Conservation (phyloP, 2,113 vertebrate species). For the Haplochromis burtoni region DNA sequence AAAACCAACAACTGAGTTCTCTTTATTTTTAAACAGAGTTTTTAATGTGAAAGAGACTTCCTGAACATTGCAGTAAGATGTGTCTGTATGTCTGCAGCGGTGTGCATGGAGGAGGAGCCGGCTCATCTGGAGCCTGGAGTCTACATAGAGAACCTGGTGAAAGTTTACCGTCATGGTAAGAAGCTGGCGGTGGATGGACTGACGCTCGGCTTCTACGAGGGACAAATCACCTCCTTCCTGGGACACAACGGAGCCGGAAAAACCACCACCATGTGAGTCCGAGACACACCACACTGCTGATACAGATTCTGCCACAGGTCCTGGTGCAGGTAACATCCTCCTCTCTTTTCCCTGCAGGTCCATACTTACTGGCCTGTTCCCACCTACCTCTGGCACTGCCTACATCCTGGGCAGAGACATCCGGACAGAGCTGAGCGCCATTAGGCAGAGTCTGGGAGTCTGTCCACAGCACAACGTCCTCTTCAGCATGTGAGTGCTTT, state of each 20-base stretch:
- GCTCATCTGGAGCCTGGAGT: conserved; percentile 85
- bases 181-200: conserved; percentile 93
- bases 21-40: background rate
- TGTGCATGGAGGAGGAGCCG: conserved; percentile 91
- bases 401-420: conserved; percentile 95
- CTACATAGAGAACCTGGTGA: conserved; percentile 91
- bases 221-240: conserved; percentile 95
- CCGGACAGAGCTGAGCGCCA: conserved; percentile 81
- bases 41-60: background rate
- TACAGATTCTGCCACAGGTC: background rate
- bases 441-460: conserved; percentile 89
- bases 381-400: conserved; percentile 92
- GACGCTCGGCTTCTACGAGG: conserved; percentile 92
- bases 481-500: conserved; percentile 86
- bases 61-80: background rate
- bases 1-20: background rate
- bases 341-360: conserved; percentile 72
- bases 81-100: conserved; percentile 60
- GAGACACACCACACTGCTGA: background rate
- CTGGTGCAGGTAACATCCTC: background rate
- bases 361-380: conserved; percentile 92
- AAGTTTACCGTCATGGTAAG: conserved; percentile 89
- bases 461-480: conserved; percentile 97
- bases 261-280: conserved; percentile 94
- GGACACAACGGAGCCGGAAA: conserved; percentile 98